Evolutionary conservation across 2,888 invertebrate genomes (phyloP).

Genomic region (Scrobipalpa costella): DNA sequence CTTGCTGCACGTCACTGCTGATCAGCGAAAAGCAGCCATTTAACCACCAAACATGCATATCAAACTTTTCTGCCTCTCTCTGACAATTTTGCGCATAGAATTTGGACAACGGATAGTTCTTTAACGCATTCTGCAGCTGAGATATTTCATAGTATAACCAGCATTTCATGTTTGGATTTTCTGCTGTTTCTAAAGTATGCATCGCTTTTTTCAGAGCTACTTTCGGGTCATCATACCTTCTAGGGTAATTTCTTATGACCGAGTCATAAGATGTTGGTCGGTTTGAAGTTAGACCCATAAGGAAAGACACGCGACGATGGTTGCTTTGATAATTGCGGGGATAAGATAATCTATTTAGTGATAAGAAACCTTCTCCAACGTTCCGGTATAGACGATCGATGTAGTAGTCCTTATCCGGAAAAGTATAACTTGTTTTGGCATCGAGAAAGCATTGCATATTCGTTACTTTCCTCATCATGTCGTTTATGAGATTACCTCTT

Average conservation of each 20-base stretch:
- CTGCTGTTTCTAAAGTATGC: constrained; percentile 66
- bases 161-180: constrained; percentile 71
- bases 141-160: constrained; percentile 60
- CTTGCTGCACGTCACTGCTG: constrained; percentile 8
- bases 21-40: constrained; percentile 18
- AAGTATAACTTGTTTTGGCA: constrained; percentile 61
- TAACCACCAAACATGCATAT: constrained; percentile 8
- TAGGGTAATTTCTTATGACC: constrained; percentile 72
- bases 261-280: constrained; percentile 72
- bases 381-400: constrained; percentile 66
- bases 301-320: constrained; percentile 68
- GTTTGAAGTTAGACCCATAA: constrained; percentile 68
- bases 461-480: constrained; percentile 66
- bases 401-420: constrained; percentile 68
- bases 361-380: constrained; percentile 68
- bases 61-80: background rate
- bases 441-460: constrained; percentile 71
- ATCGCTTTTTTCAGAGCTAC: constrained; percentile 61
- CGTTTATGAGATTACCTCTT: constrained; percentile 60
- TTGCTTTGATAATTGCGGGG: constrained; percentile 69
- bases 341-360: constrained; percentile 68
- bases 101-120: background rate
- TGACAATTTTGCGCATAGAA: constrained; percentile 18
- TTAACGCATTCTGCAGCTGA: background rate
- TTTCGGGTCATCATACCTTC: constrained; percentile 67